Evolutionary conservation across 2,888 invertebrate species (phyloP).

Genomic region (Dysmachus trigonus): DNA sequence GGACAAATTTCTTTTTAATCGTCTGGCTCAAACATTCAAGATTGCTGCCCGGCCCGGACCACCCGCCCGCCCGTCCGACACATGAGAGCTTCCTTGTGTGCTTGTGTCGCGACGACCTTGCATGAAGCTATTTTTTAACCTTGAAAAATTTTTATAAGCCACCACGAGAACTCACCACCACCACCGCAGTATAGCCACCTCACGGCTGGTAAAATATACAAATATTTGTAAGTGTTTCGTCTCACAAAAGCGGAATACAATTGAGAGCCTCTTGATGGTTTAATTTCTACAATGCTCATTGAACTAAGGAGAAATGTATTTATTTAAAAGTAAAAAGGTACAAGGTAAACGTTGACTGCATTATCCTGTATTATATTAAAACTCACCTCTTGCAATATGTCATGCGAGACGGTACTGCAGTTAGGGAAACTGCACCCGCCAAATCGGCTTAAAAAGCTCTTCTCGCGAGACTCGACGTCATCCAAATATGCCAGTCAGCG

Average conservation of each 20-base stretch:
- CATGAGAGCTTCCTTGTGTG: conserved; percentile 7
- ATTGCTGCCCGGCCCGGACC: conserved; percentile 3
- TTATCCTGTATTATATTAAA: not conserved
- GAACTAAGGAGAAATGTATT: not conserved
- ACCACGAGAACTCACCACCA: conserved; percentile 47
- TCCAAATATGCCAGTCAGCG: not conserved
- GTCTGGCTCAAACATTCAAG: not conserved
- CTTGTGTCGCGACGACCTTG: conserved; percentile 59
- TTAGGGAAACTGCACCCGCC: not conserved
- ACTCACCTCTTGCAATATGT: not conserved
- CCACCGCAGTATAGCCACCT: not conserved
- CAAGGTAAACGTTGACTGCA: not conserved
- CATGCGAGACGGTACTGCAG: not conserved
- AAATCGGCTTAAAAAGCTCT: conserved; percentile 28
- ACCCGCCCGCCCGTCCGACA: conserved; percentile 9
- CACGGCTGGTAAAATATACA: not conserved
- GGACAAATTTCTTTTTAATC: conserved; percentile 24
- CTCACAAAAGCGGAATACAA: not conserved
- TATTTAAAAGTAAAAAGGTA: not conserved
- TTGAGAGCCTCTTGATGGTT: not conserved
- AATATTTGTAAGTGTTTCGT: not conserved
- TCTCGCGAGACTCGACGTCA: conserved; percentile 13
- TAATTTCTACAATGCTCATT: not conserved
- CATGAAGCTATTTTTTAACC: conserved; percentile 64
- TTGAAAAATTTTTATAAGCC: conserved; percentile 56